These are phyloP conservation scores for Drosophila albomicans DNA, from an alignment of 1,140 invertebrate species.

Conservation along the genomic window DNA sequence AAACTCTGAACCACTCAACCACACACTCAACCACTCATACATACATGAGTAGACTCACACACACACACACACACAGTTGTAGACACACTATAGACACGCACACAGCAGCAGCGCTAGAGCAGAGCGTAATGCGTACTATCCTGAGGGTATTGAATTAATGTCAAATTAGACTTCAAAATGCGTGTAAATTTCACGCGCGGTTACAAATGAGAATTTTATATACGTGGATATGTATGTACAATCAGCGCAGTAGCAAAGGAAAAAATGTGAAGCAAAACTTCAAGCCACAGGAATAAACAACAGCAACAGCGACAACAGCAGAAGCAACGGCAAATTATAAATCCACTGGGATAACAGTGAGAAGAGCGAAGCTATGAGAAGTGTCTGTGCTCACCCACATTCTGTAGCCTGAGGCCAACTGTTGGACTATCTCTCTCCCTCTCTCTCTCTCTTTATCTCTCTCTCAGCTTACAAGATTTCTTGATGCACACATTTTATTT, in stretches of 20 bases:
- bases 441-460: neutral
- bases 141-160: conserved; percentile 75
- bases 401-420: conserved; percentile 54
- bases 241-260: neutral
- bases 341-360: conserved; percentile 54
- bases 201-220: conserved; percentile 68
- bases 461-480: conserved; percentile 23
- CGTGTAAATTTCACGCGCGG: conserved; percentile 75
- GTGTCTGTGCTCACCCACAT: conserved; percentile 24
- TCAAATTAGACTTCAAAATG: conserved; percentile 80
- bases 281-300: conserved; percentile 39
- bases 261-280: neutral
- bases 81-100: conserved; percentile 19
- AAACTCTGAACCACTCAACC: conserved; percentile 20
- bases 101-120: neutral
- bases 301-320: conserved; percentile 33
- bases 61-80: neutral
- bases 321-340: conserved; percentile 54
- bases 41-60: neutral
- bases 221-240: neutral
- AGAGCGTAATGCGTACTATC: conserved; percentile 49
- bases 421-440: conserved; percentile 32
- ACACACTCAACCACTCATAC: conserved; percentile 19
- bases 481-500: conserved; percentile 12
- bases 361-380: neutral